These are phyloP conservation scores for Drosophila yakuba DNA, from an alignment of 1,140 invertebrate species.

Conservation along the genomic window DNA sequence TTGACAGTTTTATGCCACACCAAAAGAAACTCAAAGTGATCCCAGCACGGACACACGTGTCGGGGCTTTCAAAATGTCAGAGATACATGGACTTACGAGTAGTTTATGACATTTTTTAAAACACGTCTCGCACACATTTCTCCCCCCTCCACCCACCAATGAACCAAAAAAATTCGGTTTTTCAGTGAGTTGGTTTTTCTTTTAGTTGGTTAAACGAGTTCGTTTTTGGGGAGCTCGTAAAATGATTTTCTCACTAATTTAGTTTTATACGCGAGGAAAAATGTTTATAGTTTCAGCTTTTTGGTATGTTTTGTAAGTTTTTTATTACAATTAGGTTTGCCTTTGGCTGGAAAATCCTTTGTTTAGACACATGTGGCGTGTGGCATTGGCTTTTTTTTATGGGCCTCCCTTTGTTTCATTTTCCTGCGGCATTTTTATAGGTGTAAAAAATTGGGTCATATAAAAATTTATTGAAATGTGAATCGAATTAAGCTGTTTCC, in stretches of 20 bases:
- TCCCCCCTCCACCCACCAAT: slow-evolving; percentile 4
- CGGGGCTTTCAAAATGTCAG: slow-evolving; percentile 75
- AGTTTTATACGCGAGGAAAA: slow-evolving; percentile 61
- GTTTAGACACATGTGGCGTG: slow-evolving; percentile 74
- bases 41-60: slow-evolving; percentile 60
- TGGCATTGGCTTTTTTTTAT: slow-evolving; percentile 58
- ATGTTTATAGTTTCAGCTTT: slow-evolving; percentile 72
- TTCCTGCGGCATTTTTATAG: slow-evolving; percentile 68
- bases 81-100: slow-evolving; percentile 61
- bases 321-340: slow-evolving; percentile 68
- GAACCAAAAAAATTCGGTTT: slow-evolving; percentile 1
- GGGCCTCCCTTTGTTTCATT: slow-evolving; percentile 13
- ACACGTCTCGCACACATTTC: slow-evolving; percentile 64
- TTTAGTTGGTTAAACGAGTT: slow-evolving; percentile 36
- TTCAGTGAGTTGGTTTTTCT: slow-evolving; percentile 5
- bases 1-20: slow-evolving; percentile 77
- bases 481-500: slow-evolving; percentile 60
- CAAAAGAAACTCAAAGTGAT: slow-evolving; percentile 48
- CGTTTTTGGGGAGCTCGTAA: slow-evolving; percentile 52
- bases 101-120: slow-evolving; percentile 79
- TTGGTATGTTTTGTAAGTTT: slow-evolving; percentile 37
- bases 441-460: slow-evolving; percentile 79
- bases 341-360: slow-evolving; percentile 62
- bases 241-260: slow-evolving; percentile 78
- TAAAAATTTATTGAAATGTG: slow-evolving; percentile 62